Conservation (phyloP, 53 echinoderm and acorn worm species). For the Astropecten irregularis region DNA sequence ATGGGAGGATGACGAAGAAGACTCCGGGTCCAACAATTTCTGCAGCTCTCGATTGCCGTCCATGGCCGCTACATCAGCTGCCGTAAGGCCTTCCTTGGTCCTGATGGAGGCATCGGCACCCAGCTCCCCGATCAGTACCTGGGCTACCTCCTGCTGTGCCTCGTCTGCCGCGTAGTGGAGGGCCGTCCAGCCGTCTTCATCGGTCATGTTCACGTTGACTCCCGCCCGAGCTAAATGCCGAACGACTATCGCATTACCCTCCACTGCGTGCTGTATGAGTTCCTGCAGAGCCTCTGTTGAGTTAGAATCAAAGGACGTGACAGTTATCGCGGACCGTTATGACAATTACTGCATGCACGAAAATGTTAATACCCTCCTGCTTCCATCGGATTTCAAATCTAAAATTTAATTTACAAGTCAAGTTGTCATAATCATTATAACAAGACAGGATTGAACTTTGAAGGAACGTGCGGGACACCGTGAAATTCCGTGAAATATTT, state of each 20-base stretch:
- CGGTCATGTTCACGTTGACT: slow-evolving; percentile 66
- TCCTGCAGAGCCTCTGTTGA: slow-evolving; percentile 64
- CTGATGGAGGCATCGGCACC: slow-evolving; percentile 55
- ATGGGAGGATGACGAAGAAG: too few species aligned
- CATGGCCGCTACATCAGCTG: slow-evolving; percentile 30
- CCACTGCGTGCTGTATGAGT: slow-evolving; percentile 46
- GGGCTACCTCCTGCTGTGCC: slow-evolving; percentile 52
- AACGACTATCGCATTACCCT: slow-evolving; percentile 62
- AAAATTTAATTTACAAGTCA: too few species aligned
- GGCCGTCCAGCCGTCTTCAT: slow-evolving; percentile 70
- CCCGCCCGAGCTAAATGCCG: slow-evolving; percentile 60
- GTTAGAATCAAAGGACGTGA: not conserved
- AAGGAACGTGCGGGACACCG: too few species aligned
- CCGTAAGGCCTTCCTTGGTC: slow-evolving; percentile 22
- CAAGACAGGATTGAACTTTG: too few species aligned
- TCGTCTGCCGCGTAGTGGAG: slow-evolving; percentile 67
- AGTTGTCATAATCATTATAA: too few species aligned
- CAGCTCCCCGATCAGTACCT: slow-evolving; percentile 31
- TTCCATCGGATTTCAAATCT: too few species aligned
- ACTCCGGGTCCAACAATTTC: slow-evolving; percentile 4
- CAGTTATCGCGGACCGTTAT: too few species aligned
- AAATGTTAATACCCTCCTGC: too few species aligned
- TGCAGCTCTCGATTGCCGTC: not conserved
- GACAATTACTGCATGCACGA: not conserved
- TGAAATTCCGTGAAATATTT: too few species aligned